Conservation (phyloP, 2,113 vertebrate species). For the Pseudorhombus dupliciocellatus region DNA sequence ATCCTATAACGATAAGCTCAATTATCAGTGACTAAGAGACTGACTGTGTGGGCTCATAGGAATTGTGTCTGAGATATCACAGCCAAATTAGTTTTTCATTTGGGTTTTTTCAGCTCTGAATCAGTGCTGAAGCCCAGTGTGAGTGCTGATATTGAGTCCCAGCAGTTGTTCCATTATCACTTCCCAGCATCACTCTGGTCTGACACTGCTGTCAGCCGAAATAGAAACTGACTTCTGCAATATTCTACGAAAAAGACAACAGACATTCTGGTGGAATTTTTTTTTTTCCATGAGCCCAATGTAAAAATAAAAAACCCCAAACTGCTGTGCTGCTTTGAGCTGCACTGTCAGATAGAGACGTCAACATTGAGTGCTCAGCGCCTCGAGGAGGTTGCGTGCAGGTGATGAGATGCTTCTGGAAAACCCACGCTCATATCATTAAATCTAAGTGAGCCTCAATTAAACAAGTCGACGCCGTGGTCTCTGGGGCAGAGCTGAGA, state of each 20-base stretch:
- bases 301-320: conserved; percentile 27
- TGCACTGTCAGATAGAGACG: not conserved
- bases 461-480: conserved; percentile 27
- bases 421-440: conserved; percentile 33
- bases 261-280: not conserved
- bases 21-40: conserved; percentile 3
- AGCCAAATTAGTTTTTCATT: conserved; percentile 6
- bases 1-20: not conserved
- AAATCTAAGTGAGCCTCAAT: conserved; percentile 58
- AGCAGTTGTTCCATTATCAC: conserved; percentile 6
- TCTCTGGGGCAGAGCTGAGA: conserved; percentile 47
- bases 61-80: not conserved
- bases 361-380: conserved; percentile 3
- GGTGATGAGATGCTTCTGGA: conserved; percentile 39
- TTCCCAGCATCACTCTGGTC: not conserved
- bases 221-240: not conserved
- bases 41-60: not conserved
- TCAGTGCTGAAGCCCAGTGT: conserved; percentile 24
- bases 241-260: not conserved
- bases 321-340: conserved; percentile 6
- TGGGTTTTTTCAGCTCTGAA: not conserved
- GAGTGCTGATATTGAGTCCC: conserved; percentile 18
- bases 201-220: not conserved
- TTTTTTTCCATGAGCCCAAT: conserved; percentile 3
- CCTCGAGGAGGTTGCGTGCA: not conserved